A percentile compares a stretch with the other conserved stretches of the same genome.
These are phyloP conservation scores for Acrobasis suavella DNA, from an alignment of 2,888 invertebrate genomes.

Conservation along the genomic window DNA sequence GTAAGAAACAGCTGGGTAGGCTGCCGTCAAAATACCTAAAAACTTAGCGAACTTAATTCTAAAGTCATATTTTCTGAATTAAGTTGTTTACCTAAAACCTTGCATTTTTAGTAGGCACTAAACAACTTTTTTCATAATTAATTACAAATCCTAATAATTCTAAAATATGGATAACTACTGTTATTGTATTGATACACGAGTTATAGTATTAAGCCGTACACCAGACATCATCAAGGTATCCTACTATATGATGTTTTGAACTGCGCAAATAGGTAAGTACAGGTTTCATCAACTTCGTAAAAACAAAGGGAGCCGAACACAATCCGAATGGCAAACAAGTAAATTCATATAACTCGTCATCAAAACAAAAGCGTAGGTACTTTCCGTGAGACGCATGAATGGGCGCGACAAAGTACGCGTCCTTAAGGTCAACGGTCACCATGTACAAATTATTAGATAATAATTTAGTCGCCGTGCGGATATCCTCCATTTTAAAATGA, in stretches of 20 bases:
- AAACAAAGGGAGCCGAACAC: not conserved
- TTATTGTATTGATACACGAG: not conserved
- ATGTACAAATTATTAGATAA: not conserved
- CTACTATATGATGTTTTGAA: not conserved
- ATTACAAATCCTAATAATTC: constrained; percentile 1
- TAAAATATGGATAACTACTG: not conserved
- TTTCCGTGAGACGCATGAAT: not conserved
- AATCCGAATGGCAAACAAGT: constrained; percentile 2
- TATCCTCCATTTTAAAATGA: constrained; percentile 14
- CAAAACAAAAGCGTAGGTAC: constrained; percentile 1
- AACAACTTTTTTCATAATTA: constrained; percentile 4
- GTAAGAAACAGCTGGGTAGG: not conserved
- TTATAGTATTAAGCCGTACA: not conserved
- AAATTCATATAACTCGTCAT: constrained; percentile 2
- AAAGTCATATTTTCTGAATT: not conserved
- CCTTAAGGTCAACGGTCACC: not conserved
- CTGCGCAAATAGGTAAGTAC: not conserved
- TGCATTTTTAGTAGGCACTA: not conserved
- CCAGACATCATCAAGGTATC: not conserved
- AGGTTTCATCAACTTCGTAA: constrained; percentile 8
- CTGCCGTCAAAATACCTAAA: not conserved
- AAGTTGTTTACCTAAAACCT: not conserved
- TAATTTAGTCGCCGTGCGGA: constrained; percentile 3
- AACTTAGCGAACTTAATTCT: not conserved
- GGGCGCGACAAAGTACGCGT: not conserved